A percentile compares a stretch with the other conserved stretches of the same genome.
Conservation (phyloP, 2,113 vertebrate species). For the Urocynchramus pylzowi region DNA sequence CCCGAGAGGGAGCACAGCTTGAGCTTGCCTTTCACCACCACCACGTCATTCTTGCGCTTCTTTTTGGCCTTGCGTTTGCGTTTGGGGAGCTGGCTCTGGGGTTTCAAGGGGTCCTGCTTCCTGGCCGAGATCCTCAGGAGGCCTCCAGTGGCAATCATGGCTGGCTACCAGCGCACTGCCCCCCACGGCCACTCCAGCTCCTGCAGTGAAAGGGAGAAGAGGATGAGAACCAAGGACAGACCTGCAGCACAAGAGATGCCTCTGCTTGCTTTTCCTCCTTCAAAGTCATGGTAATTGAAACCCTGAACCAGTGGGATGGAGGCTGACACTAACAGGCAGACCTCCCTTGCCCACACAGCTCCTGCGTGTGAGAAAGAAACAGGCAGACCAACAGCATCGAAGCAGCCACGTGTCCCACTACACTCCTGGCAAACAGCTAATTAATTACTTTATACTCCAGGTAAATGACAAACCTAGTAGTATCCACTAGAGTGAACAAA, state of each 20-base stretch:
- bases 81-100: slow-evolving; percentile 79
- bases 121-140: slow-evolving; percentile 91
- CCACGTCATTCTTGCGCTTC: slow-evolving; percentile 89
- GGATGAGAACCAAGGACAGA: neutral
- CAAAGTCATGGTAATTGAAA: neutral
- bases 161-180: slow-evolving; percentile 42
- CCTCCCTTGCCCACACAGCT: neutral
- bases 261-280: neutral
- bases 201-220: slow-evolving; percentile 60
- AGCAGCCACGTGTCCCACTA: neutral
- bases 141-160: slow-evolving; percentile 97
- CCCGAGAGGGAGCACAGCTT: slow-evolving; percentile 89
- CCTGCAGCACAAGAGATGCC: neutral
- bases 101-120: slow-evolving; percentile 88
- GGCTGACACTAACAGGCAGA: neutral
- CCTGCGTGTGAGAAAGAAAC: neutral
- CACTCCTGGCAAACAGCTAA: neutral
- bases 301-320: neutral
- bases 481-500: neutral
- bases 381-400: neutral
- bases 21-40: slow-evolving; percentile 93
- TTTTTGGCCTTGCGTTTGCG: slow-evolving; percentile 86
- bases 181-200: slow-evolving; percentile 51
- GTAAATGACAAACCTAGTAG: neutral
- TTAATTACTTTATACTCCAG: neutral